A percentile compares a stretch with the other conserved stretches of the same genome.
Evolutionary conservation across 92 coral and sea anemone species (phyloP).

Genomic region (Anthopleura xanthogrammica): DNA sequence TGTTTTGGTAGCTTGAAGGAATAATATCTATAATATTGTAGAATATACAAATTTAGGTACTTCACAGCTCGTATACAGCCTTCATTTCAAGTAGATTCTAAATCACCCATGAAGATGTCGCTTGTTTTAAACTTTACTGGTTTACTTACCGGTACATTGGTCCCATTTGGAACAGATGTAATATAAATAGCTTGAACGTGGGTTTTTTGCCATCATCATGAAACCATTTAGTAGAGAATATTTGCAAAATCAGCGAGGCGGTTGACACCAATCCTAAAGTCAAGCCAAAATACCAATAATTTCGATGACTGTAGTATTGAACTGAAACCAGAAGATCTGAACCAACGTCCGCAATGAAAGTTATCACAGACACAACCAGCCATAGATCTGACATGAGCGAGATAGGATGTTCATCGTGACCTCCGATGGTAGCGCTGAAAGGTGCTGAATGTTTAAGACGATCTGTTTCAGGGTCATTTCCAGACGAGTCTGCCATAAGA

Average conservation of each 20-base stretch:
- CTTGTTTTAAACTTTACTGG: background rate
- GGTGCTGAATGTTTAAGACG: background rate
- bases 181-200: slow-evolving; percentile 28
- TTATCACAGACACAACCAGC: slow-evolving; percentile 44
- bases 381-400: slow-evolving; percentile 54
- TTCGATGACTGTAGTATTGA: slow-evolving; percentile 48
- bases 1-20: background rate
- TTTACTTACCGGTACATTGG: slow-evolving; percentile 68
- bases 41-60: background rate
- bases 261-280: slow-evolving; percentile 51
- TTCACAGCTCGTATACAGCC: slow-evolving; percentile 3
- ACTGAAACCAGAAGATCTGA: slow-evolving; percentile 63
- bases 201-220: slow-evolving; percentile 62
- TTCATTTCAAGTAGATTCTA: background rate
- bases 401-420: slow-evolving; percentile 11
- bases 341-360: slow-evolving; percentile 65
- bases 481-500: background rate
- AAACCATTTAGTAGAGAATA: slow-evolving; percentile 65
- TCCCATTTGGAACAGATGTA: slow-evolving; percentile 73
- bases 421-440: background rate
- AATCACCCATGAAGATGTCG: background rate
- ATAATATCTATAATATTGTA: background rate
- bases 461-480: slow-evolving; percentile 18
- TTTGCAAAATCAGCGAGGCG: slow-evolving; percentile 70
- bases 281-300: slow-evolving; percentile 70